These are phyloP conservation scores for Melangyna quadrimaculata DNA, from an alignment of 2,888 invertebrate species.

Conservation along the genomic window DNA sequence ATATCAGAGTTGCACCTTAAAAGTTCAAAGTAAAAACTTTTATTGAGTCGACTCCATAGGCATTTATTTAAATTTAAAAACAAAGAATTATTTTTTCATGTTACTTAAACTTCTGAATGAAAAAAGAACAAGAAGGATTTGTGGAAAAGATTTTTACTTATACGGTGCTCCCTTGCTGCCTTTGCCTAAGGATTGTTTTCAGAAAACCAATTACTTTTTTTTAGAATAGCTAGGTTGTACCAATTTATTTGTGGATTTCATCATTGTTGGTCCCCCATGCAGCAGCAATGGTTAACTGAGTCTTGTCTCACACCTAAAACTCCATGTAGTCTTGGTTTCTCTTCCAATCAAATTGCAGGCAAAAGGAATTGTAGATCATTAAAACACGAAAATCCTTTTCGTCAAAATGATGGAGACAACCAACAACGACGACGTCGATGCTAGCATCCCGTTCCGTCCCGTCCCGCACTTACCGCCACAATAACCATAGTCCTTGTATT, in stretches of 20 bases:
- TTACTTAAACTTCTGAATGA: no score
- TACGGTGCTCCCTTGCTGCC: not conserved
- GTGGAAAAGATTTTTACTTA: not conserved
- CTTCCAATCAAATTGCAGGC: constrained; percentile 47
- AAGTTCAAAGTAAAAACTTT: no score
- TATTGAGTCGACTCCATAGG: no score
- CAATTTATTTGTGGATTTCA: not conserved
- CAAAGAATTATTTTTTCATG: no score
- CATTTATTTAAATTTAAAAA: no score
- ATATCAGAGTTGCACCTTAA: no score
- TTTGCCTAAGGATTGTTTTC: not conserved
- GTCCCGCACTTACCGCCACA: not conserved
- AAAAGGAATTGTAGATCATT: constrained; percentile 69
- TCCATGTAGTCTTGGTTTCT: not conserved
- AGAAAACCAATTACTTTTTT: not conserved
- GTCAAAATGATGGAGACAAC: constrained; percentile 63
- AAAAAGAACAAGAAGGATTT: not conserved
- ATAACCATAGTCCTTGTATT: not conserved
- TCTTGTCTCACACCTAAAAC: constrained; percentile 13
- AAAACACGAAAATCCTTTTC: constrained; percentile 64
- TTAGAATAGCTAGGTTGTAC: not conserved
- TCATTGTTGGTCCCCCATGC: not conserved
- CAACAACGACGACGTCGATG: constrained; percentile 26
- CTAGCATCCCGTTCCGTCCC: constrained; percentile 23
- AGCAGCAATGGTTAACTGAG: not conserved